These are phyloP conservation scores for Nemurella pictetii DNA, from an alignment of 2,888 invertebrate species.

Conservation along the genomic window DNA sequence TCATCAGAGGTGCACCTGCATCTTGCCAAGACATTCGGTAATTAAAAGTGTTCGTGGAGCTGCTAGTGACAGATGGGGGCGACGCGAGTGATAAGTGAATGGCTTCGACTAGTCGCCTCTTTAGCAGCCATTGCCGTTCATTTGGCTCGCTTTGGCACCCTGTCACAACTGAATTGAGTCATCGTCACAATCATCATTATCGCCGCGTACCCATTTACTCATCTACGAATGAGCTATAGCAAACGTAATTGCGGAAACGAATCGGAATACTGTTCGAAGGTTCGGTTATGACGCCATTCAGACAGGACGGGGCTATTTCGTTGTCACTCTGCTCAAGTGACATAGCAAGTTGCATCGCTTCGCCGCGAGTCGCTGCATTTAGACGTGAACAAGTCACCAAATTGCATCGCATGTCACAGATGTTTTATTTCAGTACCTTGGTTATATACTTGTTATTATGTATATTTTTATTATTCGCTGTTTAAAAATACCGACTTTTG, in stretches of 20 bases:
- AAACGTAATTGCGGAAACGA: neutral
- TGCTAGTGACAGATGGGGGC: neutral
- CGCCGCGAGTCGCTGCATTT: neutral
- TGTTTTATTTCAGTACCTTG: neutral
- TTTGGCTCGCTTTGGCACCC: neutral
- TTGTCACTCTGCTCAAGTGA: neutral
- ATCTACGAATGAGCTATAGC: neutral
- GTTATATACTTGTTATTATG: neutral
- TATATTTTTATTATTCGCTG: neutral
- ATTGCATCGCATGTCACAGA: neutral
- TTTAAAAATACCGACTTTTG: neutral
- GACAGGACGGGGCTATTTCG: neutral
- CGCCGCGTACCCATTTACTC: neutral
- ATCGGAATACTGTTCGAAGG: neutral
- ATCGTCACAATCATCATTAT: neutral
- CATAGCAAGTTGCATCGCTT: neutral
- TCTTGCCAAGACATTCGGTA: neutral
- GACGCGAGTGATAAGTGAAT: neutral
- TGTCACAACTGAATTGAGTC: neutral
- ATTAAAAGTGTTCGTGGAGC: conserved; percentile 1
- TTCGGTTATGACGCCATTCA: neutral
- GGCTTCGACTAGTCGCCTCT: neutral
- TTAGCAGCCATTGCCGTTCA: neutral
- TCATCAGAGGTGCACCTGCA: conserved; percentile 3
- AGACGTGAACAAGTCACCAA: neutral